Percentiles rank a stretch among this genome's conserved stretches.
These are phyloP conservation scores for Timema podura DNA, from an alignment of 2,888 invertebrate genomes.

Conservation along the genomic window DNA sequence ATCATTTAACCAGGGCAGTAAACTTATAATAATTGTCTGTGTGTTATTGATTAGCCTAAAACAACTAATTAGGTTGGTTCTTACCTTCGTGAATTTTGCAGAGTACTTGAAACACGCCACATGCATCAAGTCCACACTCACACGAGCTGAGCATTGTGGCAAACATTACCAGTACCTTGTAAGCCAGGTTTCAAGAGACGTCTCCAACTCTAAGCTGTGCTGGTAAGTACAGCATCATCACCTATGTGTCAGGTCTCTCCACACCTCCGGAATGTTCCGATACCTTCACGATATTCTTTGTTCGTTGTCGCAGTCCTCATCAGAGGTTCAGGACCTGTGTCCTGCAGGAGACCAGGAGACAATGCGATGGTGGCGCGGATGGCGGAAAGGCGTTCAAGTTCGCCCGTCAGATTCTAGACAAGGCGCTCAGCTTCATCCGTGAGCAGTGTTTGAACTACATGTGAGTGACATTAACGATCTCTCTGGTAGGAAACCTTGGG, in stretches of 20 bases:
- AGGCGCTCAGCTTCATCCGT: slow-evolving; percentile 55
- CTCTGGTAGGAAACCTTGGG: too few relatives aligned
- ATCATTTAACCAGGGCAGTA: too few relatives aligned
- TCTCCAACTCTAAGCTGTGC: slow-evolving; percentile 53
- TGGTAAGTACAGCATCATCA: slow-evolving; percentile 46
- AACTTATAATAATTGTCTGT: not conserved
- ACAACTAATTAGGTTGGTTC: not conserved
- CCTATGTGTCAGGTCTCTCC: slow-evolving; percentile 4
- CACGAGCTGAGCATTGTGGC: slow-evolving; percentile 53
- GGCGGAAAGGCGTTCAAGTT: slow-evolving; percentile 52
- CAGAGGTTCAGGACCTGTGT: slow-evolving; percentile 57
- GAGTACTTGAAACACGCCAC: slow-evolving; percentile 58
- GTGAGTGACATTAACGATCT: slow-evolving; percentile 43
- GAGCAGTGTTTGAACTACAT: slow-evolving; percentile 57
- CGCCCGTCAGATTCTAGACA: slow-evolving; percentile 53
- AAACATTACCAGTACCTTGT: slow-evolving; percentile 54
- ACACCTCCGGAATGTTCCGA: not conserved
- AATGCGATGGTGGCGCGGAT: slow-evolving; percentile 49
- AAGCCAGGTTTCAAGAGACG: slow-evolving; percentile 52
- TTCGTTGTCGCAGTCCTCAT: slow-evolving; percentile 48
- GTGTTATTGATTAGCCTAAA: not conserved
- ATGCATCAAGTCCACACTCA: slow-evolving; percentile 57
- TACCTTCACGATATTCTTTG: not conserved
- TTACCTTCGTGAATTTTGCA: slow-evolving; percentile 37
- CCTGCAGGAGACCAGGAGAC: slow-evolving; percentile 48